Evolutionary conservation across 2,888 invertebrate species (phyloP).

Genomic region (Dusona sp.): DNA sequence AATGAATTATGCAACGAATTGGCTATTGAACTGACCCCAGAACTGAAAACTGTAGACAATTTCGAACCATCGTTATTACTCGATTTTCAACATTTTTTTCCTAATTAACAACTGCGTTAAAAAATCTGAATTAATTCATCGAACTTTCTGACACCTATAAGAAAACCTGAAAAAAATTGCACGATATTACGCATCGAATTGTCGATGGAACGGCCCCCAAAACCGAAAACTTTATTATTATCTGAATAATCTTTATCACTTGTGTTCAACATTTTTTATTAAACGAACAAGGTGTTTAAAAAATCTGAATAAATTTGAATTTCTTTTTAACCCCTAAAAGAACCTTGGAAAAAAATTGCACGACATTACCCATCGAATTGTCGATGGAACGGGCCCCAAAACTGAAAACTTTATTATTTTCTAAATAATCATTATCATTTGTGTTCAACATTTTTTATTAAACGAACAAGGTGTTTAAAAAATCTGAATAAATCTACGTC

Average conservation of each 20-base stretch:
- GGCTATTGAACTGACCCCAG: not conserved
- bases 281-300: not conserved
- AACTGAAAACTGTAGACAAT: not conserved
- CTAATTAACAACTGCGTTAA: too few species aligned
- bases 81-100: not conserved
- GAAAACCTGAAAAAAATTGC: too few species aligned
- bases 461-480: not conserved
- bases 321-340: not conserved
- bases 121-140: too few species aligned
- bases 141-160: too few species aligned
- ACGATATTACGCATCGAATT: too few species aligned
- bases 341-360: not conserved
- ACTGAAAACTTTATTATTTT: too few species aligned
- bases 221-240: too few species aligned
- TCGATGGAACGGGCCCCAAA: too few species aligned
- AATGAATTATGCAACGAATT: not conserved
- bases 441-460: not conserved
- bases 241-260: too few species aligned
- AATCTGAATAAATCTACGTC: not conserved
- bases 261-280: not conserved
- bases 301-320: not conserved
- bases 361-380: not conserved
- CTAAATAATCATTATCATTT: not conserved
- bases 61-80: not conserved
- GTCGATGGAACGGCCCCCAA: too few species aligned